Percentiles rank a stretch among this genome's conserved stretches.
Conservation (phyloP, 2,113 vertebrate species). For the Callionymus lyra region DNA sequence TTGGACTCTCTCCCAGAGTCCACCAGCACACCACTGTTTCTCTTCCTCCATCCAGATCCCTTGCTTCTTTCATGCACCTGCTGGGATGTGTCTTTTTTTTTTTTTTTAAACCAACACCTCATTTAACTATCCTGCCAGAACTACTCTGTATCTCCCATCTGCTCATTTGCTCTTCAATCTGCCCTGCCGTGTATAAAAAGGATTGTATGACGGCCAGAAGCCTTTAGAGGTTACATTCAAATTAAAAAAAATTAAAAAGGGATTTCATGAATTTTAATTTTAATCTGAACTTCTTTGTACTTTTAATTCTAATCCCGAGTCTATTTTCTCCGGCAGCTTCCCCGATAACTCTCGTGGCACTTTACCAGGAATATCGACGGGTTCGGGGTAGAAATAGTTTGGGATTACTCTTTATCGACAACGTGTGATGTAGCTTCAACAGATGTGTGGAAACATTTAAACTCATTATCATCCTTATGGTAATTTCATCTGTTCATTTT, state of each 20-base stretch:
- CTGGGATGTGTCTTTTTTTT: constrained; percentile 9
- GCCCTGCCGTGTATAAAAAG: constrained; percentile 17
- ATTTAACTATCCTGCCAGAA: constrained; percentile 8
- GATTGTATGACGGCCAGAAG: constrained; percentile 7
- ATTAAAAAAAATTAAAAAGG: constrained; percentile 20
- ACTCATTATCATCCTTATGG: constrained; percentile 20
- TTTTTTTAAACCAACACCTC: no score
- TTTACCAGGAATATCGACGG: constrained; percentile 18
- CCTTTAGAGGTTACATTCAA: constrained; percentile 17
- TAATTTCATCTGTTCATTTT: constrained; percentile 21
- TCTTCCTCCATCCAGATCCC: constrained; percentile 3
- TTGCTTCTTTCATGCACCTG: constrained; percentile 14
- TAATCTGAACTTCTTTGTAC: constrained; percentile 42
- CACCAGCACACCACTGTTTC: constrained; percentile 18
- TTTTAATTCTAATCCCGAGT: constrained; percentile 50
- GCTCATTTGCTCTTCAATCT: constrained; percentile 12
- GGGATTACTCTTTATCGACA: constrained; percentile 28
- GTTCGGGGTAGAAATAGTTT: constrained; percentile 45
- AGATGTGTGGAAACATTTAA: constrained; percentile 1
- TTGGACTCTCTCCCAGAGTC: constrained; percentile 40
- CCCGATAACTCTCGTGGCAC: constrained; percentile 20
- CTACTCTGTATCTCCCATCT: constrained; percentile 3
- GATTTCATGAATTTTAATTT: constrained; percentile 57
- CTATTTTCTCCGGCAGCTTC: constrained; percentile 37
- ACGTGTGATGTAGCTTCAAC: constrained; percentile 1